Evolutionary conservation across 2,888 invertebrate genomes (phyloP), one percentile per base, ranked within the genome.

Genomic region (Luffia ferchaultella): DNA sequence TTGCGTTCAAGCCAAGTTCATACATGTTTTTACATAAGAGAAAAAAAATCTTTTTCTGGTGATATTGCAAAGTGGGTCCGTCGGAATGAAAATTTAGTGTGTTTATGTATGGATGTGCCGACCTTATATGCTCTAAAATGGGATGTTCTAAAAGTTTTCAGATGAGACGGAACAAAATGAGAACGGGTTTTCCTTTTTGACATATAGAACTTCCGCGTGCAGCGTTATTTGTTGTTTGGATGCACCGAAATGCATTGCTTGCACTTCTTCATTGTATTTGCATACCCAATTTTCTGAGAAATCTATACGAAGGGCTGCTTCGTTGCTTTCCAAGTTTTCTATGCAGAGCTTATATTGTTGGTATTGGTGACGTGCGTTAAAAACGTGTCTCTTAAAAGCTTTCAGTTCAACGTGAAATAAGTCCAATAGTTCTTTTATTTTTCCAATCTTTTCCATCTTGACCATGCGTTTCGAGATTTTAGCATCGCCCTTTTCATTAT

Each of bases 141-240:
- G 57, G 56, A 18, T 56, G 30, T 50, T 19, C 20, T 55, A 53
- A 16, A 7, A 17, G 45, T 54, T 54, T 12, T 52, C 19, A 9
- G 54, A 49, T 16, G 55, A 56, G 20, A 57, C 52, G 7, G 57
- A 52, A 43, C 54, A 54, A 12, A 56, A 57, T 16, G 54, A 54
- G 15, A 50, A 30, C 43, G 45, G 41, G 40, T 45, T 50, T 20
- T 55, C 52, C 40, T 48, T 20, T 50, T 54, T 53, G 5, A 53
- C 1, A 42, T 57, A 57, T 2, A 55, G 7, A 20, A 57, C 53
- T 30, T 53, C 54, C 18, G 55, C 54, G 46, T 57, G 57, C 18
- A 55, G 17, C 2, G 51, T 55, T 9, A 55, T 53, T 47, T 57
- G 54, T 19, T 19, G 48, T 48, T 54, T 56, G 20, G 49, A 48